Evolutionary conservation across 2,113 vertebrate genomes (phyloP), one percentile per base, ranked within the genome.

Genomic region (Siniperca knerii): DNA sequence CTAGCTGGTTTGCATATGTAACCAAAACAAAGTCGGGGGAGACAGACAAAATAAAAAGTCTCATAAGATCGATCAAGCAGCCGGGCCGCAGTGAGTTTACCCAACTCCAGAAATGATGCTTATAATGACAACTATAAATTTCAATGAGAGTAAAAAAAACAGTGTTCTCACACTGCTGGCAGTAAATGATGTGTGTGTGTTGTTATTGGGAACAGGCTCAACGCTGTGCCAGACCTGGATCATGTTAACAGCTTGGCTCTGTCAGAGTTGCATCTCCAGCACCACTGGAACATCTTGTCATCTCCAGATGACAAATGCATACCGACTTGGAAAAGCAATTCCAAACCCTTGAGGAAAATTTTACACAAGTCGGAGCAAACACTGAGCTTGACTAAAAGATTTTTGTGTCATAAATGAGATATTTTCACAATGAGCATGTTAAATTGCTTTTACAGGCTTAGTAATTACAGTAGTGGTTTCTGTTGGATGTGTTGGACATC

Each of bases 141-240:
- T 29, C 2, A 71, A 15, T 13, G 35, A 25, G 57, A 57, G 52
- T 60, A 85, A 21, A 29, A 29, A 29, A 74, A 81, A 75, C 9
- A 4, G 20, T 25, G 83, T 16, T 29, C 29, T 29, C 29, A 1
- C 29, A 33, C 40, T 37, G 64, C 62, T 55, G 84, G 74, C 79
- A 66, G 77, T 70, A 13, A 85, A 75, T 0, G 0, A 18, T 44
- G 58, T 76, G n/a, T 50, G 64, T 76, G 82, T 50, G 55, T 33
- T 25, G 80, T 83, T 77, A 52, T 25, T 64, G 54, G 66, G 75
- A 86, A 73, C 60, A 68, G 52, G 33, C 55, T 74, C 1, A 35
- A 48, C 10, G 8, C 44, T 29, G 62, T 80, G 87, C 72, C 89
- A 82, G 66, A 81, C 65, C 92, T 93, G 92, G 79, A 77, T 82